Conservation (phyloP, 2,113 vertebrate species). For the Ptilorrhoa leucosticta region DNA sequence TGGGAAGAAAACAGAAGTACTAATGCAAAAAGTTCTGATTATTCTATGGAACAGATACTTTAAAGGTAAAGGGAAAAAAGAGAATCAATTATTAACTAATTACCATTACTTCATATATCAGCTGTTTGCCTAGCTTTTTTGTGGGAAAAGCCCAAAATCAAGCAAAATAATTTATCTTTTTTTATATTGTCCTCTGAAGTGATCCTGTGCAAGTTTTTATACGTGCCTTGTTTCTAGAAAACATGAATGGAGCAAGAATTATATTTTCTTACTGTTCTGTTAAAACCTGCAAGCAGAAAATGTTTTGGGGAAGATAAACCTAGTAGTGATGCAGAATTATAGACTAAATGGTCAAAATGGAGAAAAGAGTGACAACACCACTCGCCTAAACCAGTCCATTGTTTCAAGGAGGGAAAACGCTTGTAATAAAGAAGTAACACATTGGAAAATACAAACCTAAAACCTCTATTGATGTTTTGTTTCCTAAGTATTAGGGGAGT, state of each 20-base stretch:
- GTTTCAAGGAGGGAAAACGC: background rate
- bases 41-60: background rate
- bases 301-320: background rate
- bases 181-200: background rate
- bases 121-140: background rate
- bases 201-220: background rate
- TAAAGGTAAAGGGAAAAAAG: background rate
- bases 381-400: background rate
- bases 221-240: background rate
- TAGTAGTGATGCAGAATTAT: background rate
- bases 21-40: background rate
- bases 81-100: background rate
- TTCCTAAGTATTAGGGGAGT: background rate
- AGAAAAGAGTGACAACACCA: background rate
- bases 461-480: background rate
- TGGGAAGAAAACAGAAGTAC: background rate
- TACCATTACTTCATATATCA: background rate
- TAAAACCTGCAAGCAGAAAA: background rate
- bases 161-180: background rate
- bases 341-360: background rate
- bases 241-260: background rate
- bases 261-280: background rate
- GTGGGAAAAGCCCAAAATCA: background rate
- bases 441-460: background rate
- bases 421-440: background rate